Conservation (phyloP, 2,888 invertebrate genomes). For the Diarsia brunnea region DNA sequence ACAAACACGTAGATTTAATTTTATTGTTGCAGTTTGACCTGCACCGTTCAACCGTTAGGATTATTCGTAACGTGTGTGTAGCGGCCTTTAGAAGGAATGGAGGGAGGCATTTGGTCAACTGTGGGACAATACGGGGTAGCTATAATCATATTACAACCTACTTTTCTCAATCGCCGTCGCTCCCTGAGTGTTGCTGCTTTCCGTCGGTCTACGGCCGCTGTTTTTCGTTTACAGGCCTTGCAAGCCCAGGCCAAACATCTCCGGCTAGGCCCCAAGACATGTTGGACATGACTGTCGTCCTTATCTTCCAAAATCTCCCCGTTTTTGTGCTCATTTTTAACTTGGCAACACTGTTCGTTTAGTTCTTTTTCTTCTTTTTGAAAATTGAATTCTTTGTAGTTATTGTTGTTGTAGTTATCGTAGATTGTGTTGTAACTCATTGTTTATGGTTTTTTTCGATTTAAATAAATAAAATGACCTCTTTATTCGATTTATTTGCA, state of each 20-base stretch:
- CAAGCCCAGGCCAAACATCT: conserved; percentile 99
- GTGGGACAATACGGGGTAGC: no score
- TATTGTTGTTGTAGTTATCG: conserved; percentile 77
- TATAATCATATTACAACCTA: conserved; percentile 79
- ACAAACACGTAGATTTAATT: no score
- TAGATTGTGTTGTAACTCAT: conserved; percentile 83
- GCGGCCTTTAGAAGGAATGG: no score
- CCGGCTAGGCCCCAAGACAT: conserved; percentile 91
- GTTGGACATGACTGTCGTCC: conserved; percentile 86
- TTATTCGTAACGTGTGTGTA: no score
- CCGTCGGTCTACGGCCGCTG: conserved; percentile 97
- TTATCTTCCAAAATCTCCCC: conserved; percentile 71
- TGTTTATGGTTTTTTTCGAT: neutral
- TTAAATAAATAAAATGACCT: fast-evolving
- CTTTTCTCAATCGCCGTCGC: conserved; percentile 97
- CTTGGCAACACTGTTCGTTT: conserved; percentile 78
- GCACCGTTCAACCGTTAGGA: no score
- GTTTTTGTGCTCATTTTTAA: conserved; percentile 80
- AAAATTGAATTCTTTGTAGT: conserved; percentile 72
- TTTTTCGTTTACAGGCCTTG: conserved; percentile 99
- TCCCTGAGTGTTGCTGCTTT: conserved; percentile 99
- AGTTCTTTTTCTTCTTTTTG: conserved; percentile 76
- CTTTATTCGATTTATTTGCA: neutral
- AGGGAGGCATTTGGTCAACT: no score
- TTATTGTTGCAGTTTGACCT: no score